phyloP scores from a whole-genome alignment of 1,140 invertebrate genomes.

The Meloidogyne floridensis region DNA sequence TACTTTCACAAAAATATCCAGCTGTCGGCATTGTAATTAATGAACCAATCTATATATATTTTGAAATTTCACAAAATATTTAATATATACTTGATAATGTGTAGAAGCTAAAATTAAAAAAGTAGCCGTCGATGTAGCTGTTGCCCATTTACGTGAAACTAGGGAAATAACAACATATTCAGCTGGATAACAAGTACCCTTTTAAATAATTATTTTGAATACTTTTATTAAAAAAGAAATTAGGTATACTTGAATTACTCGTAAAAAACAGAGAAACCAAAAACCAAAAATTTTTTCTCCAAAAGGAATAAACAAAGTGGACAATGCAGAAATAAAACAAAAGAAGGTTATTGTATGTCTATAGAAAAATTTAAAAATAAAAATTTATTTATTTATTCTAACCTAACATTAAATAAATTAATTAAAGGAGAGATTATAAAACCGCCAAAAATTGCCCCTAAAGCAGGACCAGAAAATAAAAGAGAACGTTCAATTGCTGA shows the following conservation, averaged over 20 bases:
- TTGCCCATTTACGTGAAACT: slow-evolving; percentile 18
- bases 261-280: neutral
- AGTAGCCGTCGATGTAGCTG: neutral
- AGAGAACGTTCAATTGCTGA: neutral
- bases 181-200: slow-evolving; percentile 3
- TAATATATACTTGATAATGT: slow-evolving; percentile 13
- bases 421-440: neutral
- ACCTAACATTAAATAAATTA: neutral
- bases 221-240: neutral
- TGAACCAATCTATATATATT: slow-evolving; percentile 24
- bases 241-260: neutral
- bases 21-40: slow-evolving; percentile 42
- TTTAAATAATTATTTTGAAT: too few species aligned
- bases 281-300: too few species aligned
- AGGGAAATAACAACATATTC: neutral
- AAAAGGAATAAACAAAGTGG: too few species aligned
- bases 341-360: too few species aligned
- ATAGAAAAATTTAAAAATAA: too few species aligned
- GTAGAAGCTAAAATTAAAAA: slow-evolving; percentile 11
- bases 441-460: neutral
- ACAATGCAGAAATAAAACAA: too few species aligned
- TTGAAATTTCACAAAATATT: neutral
- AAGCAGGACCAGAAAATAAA: neutral
- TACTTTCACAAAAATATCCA: slow-evolving; percentile 34
- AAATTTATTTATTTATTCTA: neutral